Evolutionary conservation across 2,888 invertebrate genomes (phyloP), one percentile per base, ranked within the genome.

Genomic region (Tipula lateralis): DNA sequence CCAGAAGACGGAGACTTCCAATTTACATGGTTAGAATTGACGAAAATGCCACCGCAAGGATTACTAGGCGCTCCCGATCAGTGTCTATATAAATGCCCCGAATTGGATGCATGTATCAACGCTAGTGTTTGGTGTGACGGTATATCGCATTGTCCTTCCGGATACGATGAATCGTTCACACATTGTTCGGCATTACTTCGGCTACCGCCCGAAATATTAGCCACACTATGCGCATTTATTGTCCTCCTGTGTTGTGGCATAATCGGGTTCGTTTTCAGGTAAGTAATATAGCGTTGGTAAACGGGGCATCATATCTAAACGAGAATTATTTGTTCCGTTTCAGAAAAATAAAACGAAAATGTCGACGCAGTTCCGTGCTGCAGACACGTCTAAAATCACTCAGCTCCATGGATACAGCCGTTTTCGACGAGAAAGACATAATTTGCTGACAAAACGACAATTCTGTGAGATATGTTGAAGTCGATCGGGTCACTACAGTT

Each of bases 371-470:
- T 16, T 95, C 95, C 13, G 94, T 95, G 85, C 91, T 96, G 34
- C 95, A 96, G 89, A 95, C 95, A 87, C 92, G 95, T 4, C 92
- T 96, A 86, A 95, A 95, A 89, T 95, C 95, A 87, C 91, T 96
- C 84, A 91, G 90, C 85, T 95, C 95, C 6, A 90, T 90, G 90
- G 96, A 96, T 90, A 95, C 96, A 86, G 95, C 95, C 86, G 95
- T 95, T 86, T 93, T 96, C 88, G 96, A 95, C 88, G 95, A 95
- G 88, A 96, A 96, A 90, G 96, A 96, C 91, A 95, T 96, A 91
- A 96, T 96, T 93, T 96, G 96, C 96, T 96, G 96, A 96, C 96
- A 96, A 93, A 96, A 94, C 94, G 96, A 96, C 93, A 95, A 95
- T 95, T 96, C 96, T 94, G 96, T 96, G 92, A 95, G 96, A 89